Evolutionary conservation across 2,888 invertebrate species (phyloP), one percentile per base, ranked within the genome.

Genomic region (Cloeon dipterum): DNA sequence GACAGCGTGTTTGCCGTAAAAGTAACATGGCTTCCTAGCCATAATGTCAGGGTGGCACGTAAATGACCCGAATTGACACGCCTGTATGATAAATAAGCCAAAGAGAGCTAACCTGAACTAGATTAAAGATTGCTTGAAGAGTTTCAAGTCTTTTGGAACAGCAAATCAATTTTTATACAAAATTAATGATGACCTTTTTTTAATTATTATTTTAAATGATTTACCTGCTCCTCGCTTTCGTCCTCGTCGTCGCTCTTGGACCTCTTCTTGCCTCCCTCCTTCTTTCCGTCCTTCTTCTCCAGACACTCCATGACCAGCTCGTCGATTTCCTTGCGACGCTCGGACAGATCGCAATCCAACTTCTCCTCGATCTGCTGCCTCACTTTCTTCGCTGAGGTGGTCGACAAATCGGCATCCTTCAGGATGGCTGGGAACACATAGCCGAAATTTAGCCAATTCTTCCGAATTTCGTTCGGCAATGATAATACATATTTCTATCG

Each of bases 361-460:
- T 76, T 75, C 46, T 76, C 71, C 55, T 91, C 86, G 44, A 93
- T 60, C 50, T 79, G 74, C 53, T 75, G 74, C 33, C 89, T 70
- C 13, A 93, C 85, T 55, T 83, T 83, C 53, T 89, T 91, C 5
- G 85, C 76, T 3, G 91, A 82, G 44, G 81, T 76, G 37, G 73
- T 70, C 7, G 74, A 68, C 17, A 91, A 65, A 53, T 91, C 82
- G 7, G 86, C 85, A 56, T 74, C 75, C 58, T 85, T 76, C 19
- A 93, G 65, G 51, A 91, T 83, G 39, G 71, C 86, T 86, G 56
- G 4, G 58, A 37, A 20, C 26, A 14, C 5, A 26, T 10, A 13
- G 26, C n/a, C n/a, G n/a, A n/a, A 4, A 18, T 32, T 32, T 17
- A 14, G 3, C 14, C 7, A 14, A 14, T 13, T 26, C 13, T 14